These are phyloP conservation scores for Chrysolina oricalcia DNA, from an alignment of 2,888 invertebrate genomes.

Conservation along the genomic window DNA sequence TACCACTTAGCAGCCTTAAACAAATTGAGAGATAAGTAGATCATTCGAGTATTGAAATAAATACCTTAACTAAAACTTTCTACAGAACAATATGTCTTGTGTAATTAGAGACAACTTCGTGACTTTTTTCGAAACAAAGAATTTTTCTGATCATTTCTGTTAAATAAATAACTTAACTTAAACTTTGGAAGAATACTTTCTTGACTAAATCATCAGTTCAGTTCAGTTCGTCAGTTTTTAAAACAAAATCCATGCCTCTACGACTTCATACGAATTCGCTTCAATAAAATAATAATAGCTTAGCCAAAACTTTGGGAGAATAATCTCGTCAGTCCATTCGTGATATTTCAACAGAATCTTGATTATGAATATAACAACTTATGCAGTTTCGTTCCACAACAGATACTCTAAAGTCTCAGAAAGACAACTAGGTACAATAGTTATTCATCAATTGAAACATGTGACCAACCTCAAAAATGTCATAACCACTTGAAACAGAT, in stretches of 20 bases:
- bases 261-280: neutral
- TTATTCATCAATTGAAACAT: too few relatives aligned
- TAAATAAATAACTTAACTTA: neutral
- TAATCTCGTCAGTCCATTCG: neutral
- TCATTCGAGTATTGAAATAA: conserved; percentile 22
- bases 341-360: too few relatives aligned
- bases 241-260: neutral
- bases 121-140: neutral
- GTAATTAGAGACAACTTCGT: neutral
- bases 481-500: too few relatives aligned
- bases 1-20: neutral
- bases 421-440: too few relatives aligned
- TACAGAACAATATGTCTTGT: neutral
- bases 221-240: neutral
- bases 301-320: neutral
- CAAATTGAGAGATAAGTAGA: conserved; percentile 7
- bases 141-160: neutral
- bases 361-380: too few relatives aligned
- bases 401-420: too few relatives aligned
- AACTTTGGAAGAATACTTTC: neutral
- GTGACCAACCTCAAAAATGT: too few relatives aligned
- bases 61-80: conserved; percentile 8
- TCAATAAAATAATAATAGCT: neutral
- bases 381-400: too few relatives aligned
- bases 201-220: neutral